These are phyloP conservation scores for Rhabdophis nuchalis DNA, from an alignment of 2,797 vertebrate genomes.

Conservation along the genomic window DNA sequence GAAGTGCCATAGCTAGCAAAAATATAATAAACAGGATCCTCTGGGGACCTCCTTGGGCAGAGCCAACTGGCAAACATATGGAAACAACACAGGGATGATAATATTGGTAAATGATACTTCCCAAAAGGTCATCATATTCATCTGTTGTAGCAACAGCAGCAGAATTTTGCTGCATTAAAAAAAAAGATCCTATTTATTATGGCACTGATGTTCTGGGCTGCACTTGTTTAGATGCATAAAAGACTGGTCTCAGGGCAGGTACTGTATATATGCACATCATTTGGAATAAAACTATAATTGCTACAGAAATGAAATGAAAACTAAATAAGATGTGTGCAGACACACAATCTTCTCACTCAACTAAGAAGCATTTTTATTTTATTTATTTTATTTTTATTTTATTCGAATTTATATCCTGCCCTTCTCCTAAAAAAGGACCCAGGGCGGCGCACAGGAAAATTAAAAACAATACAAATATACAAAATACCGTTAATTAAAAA, in stretches of 20 bases:
- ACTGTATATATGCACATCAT: background rate
- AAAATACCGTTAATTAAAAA: too few species aligned
- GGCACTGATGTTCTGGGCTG: background rate
- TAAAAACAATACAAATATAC: too few species aligned
- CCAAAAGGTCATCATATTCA: background rate
- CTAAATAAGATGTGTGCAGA: background rate
- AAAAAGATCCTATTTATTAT: background rate
- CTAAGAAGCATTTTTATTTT: background rate
- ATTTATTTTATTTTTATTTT: too few species aligned
- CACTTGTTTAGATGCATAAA: background rate
- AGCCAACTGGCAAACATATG: slow-evolving; percentile 51
- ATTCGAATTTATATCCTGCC: too few species aligned
- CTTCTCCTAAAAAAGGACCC: too few species aligned
- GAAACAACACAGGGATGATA: slow-evolving; percentile 16
- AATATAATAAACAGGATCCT: slow-evolving; percentile 26
- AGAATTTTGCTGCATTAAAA: background rate
- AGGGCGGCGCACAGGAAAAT: too few species aligned
- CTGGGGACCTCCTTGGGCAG: background rate
- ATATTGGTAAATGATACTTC: background rate
- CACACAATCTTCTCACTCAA: background rate
- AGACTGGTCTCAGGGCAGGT: background rate
- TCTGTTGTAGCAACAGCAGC: background rate
- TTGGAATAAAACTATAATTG: background rate
- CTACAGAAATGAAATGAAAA: background rate
- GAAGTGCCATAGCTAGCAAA: background rate